Evolutionary conservation across 2,888 invertebrate genomes (phyloP).

Genomic region (Scaptomyza caliginosa): DNA sequence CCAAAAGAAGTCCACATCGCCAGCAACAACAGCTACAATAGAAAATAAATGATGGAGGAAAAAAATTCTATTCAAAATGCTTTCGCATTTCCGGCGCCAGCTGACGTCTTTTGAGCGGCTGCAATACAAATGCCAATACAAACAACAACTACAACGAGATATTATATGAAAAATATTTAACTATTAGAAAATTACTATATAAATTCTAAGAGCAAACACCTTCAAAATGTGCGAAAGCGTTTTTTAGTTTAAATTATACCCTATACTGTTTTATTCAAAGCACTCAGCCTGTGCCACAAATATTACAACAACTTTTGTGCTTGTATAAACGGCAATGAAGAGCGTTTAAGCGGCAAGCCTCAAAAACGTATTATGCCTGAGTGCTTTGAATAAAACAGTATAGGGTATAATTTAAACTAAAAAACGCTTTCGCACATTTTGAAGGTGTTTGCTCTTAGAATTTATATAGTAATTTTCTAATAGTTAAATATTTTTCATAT

Average conservation of each 20-base stretch:
- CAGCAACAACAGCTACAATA: neutral
- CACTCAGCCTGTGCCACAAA: slow-evolving; percentile 12
- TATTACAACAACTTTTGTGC: slow-evolving; percentile 48
- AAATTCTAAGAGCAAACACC: too few species aligned
- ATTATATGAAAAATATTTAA: slow-evolving; percentile 2
- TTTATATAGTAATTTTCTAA: neutral
- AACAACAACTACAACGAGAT: neutral
- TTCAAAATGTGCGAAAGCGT: too few species aligned
- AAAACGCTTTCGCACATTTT: neutral
- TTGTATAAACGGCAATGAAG: slow-evolving; percentile 46
- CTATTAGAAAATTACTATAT: too few species aligned
- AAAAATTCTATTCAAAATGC: slow-evolving; percentile 50
- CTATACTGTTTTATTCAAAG: too few species aligned
- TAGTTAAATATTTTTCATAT: slow-evolving; percentile 7
- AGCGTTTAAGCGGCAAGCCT: slow-evolving; percentile 23
- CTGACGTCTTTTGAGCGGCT: slow-evolving; percentile 57
- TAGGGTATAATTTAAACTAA: neutral
- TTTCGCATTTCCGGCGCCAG: slow-evolving; percentile 75
- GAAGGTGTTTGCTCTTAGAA: neutral
- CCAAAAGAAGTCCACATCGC: slow-evolving; percentile 29
- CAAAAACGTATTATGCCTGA: slow-evolving; percentile 53
- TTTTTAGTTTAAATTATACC: too few species aligned
- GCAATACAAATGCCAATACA: slow-evolving; percentile 4
- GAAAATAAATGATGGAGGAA: neutral
- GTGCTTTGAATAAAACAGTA: slow-evolving; percentile 6